Conservation (phyloP, 2,113 vertebrate genomes). For the Tachuris rubrigastra region DNA sequence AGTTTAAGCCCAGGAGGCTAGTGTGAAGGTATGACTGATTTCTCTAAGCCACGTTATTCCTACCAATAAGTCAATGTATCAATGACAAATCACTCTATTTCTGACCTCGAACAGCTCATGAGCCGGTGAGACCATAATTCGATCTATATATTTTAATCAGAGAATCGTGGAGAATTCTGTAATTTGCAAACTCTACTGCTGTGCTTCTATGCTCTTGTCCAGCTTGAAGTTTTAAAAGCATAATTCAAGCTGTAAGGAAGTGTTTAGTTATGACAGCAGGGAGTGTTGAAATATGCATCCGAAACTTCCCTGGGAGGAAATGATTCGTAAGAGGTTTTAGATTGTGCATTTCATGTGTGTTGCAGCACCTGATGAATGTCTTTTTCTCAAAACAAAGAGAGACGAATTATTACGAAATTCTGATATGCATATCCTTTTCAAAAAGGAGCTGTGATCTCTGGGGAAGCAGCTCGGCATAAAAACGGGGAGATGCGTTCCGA, state of each 20-base stretch:
- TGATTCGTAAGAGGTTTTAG: neutral
- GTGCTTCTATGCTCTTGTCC: neutral
- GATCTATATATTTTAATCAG: neutral
- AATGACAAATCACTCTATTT: neutral
- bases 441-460: neutral
- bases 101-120: neutral
- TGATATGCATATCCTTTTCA: neutral
- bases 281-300: neutral
- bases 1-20: neutral
- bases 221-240: neutral
- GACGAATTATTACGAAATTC: neutral
- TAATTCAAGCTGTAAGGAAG: neutral
- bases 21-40: neutral
- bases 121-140: neutral
- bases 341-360: neutral
- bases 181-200: neutral
- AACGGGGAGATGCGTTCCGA: fast-evolving
- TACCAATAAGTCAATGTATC: neutral
- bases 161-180: neutral
- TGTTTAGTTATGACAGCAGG: neutral
- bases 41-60: neutral
- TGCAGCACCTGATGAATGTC: neutral
- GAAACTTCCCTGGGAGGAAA: neutral
- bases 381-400: neutral
- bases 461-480: neutral